Base-by-base conservation (phyloP, 2,797 vertebrate genomes). In the Hydrocynus forskahlii region DNA sequence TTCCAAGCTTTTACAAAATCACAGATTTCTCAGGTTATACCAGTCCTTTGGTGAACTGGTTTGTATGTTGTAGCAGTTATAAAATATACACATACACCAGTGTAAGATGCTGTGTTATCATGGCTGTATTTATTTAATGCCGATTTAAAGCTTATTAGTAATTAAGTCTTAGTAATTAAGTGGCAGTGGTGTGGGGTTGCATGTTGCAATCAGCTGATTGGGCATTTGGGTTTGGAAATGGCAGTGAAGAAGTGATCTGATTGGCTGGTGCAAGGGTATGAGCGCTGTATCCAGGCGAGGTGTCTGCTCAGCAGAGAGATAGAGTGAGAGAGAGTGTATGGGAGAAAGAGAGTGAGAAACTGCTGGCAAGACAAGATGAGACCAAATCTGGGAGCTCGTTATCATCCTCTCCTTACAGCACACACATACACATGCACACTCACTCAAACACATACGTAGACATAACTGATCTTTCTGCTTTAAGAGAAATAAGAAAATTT, bases 251-350 rank as follows among this genome's bases (percentile, higher is more conserved):
- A 86, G 89, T 81, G 81, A 92, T 91, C 89, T 93, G 93, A 95
- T 94, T 95, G 93, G 94, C 87, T 87, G 90, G 90, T 91, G 88
- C 88, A 84, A 79, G 89, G 91, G 90, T 92, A 90, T 88, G 85
- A 91, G 90, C 85, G 87, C 92, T 93, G 93, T 95, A 91, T 94
- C 93, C 90, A 94, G 91, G 94, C 87, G 85, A 90, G 89, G 84
- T 91, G 85, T 91, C 91, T 86, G 88, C 85, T 85, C 79, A 75
- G 88, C 86, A 86, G 82, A 80, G 86, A 85, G 74, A 45, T 78
- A 75, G 74, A 77, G 89, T 83, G 77, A 55, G 79, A 86, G 83
- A 78, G 81, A 86, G 75, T 84, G 55, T 85, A 86, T 82, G 54
- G 54, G 25, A 66, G 79, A 38, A 29, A 59, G 38, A 67, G 21